Base-by-base conservation (phyloP, 2,797 vertebrate species). In the Phyllotis vaccarum region DNA sequence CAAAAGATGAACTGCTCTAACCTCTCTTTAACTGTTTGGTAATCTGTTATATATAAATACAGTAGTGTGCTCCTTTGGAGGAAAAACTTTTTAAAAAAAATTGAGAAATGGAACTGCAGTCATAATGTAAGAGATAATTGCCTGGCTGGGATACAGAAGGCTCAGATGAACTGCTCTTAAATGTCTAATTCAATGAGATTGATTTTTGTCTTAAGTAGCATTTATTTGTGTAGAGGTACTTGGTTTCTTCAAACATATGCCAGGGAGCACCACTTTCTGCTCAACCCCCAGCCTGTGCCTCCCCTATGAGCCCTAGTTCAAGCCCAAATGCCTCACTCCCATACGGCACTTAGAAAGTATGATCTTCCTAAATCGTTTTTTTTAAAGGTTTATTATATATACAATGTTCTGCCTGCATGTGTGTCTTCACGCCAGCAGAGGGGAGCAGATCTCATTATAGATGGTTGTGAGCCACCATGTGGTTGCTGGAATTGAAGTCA, bases 51-150 rank as follows among this genome's bases (percentile, higher is more conserved):
- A 10, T 52, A 14, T 75, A 62, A 72, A 49, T 92, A 40, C 5
- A 52, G 49, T 74, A 90, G 81, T 91, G 34, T 87, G 64, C 31
- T 83, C 40, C 34, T 83, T 40, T 86, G 64, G 46, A 86, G 93
- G 49, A 49, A 87, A 88, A 80, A 86, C 85, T 80, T 40, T 49
- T 89, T 81, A 58, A 40, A 40, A 34, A 83, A 83, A 43, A 29
- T 52, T 64, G 74, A 86, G 75, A 29, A 9, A 11, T n/a, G 37
- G 14, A 46, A 40, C 62, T 89, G 40, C 1, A 86, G 31, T 87
- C 52, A 43, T 58, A 21, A 29, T 54, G 37, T 70, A 58, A 64
- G 46, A 49, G 22, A 85, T 79, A 66, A 64, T 31, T 31, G 52
- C 29, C 86, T 40, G 46, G 4, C 40, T 58, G 43, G 49, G 46